Conservation (phyloP, 1,140 invertebrate species). For the Lycorma delicatula region DNA sequence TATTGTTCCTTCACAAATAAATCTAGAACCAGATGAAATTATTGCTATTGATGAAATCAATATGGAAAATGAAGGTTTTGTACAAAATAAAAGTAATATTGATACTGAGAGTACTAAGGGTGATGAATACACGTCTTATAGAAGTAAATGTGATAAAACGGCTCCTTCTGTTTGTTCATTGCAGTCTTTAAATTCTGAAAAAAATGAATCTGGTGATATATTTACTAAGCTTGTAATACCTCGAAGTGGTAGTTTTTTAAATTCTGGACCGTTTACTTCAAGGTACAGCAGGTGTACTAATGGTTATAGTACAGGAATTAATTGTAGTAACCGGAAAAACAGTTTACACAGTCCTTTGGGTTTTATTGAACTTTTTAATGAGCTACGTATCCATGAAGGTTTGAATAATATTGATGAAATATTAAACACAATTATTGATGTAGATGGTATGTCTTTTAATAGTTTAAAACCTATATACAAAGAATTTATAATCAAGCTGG, state of each 20-base stretch:
- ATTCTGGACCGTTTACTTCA: slow-evolving; percentile 42
- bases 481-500: slow-evolving; percentile 76
- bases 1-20: background rate
- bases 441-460: slow-evolving; percentile 87
- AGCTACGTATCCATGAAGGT: slow-evolving; percentile 75
- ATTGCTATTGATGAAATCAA: background rate
- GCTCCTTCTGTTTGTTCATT: no score
- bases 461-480: slow-evolving; percentile 84
- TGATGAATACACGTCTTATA: background rate
- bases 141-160: background rate
- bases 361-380: slow-evolving; percentile 73
- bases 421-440: slow-evolving; percentile 75
- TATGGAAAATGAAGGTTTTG: background rate
- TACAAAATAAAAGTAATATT: background rate
- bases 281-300: slow-evolving; percentile 40
- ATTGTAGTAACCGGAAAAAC: slow-evolving; percentile 12
- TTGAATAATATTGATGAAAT: slow-evolving; percentile 81
- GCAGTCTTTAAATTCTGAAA: background rate
- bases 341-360: slow-evolving; percentile 48
- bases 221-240: slow-evolving; percentile 76
- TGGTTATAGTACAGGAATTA: background rate
- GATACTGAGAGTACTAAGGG: background rate
- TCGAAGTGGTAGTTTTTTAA: slow-evolving; percentile 70
- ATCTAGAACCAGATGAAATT: background rate
- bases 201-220: slow-evolving; percentile 50